These are phyloP conservation scores for Melanotaenia parkinsoni DNA, from an alignment of 2,797 vertebrate genomes.

Conservation along the genomic window DNA sequence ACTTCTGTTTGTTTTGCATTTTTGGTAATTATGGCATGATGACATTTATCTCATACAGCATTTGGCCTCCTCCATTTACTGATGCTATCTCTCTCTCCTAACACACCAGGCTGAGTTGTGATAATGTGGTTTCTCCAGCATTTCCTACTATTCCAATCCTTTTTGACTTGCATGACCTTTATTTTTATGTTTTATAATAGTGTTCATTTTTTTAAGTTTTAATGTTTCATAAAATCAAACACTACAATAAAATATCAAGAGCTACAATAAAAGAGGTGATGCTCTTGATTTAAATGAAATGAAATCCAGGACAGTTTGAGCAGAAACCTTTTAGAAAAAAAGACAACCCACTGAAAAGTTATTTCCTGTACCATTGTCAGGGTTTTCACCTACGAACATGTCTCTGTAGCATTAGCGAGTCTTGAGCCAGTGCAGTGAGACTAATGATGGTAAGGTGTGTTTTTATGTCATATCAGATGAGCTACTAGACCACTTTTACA, in stretches of 20 bases:
- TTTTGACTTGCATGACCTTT: not conserved
- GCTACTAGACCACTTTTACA: too few relatives aligned
- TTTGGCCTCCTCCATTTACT: slow-evolving; percentile 53
- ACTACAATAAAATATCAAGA: too few relatives aligned
- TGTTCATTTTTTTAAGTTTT: not conserved
- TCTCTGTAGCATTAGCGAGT: not conserved
- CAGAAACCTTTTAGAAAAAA: not conserved
- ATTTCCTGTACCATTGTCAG: not conserved
- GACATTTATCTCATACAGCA: slow-evolving; percentile 54
- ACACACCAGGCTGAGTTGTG: slow-evolving; percentile 31
- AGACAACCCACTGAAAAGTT: not conserved
- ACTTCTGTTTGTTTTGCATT: slow-evolving; percentile 43
- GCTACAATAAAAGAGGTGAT: too few relatives aligned
- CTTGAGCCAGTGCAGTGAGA: not conserved
- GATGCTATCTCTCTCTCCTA: slow-evolving; percentile 61
- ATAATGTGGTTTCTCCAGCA: not conserved
- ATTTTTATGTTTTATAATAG: not conserved
- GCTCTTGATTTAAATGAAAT: not conserved
- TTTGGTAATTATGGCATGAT: slow-evolving; percentile 33
- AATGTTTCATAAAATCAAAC: too few relatives aligned
- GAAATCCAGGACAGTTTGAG: not conserved
- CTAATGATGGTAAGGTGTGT: not conserved
- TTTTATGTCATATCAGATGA: too few relatives aligned
- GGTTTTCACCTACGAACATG: not conserved
- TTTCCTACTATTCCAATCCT: not conserved